phyloP scores from a whole-genome alignment of 2,888 invertebrate species.

The Cremastobaeus sp. region DNA sequence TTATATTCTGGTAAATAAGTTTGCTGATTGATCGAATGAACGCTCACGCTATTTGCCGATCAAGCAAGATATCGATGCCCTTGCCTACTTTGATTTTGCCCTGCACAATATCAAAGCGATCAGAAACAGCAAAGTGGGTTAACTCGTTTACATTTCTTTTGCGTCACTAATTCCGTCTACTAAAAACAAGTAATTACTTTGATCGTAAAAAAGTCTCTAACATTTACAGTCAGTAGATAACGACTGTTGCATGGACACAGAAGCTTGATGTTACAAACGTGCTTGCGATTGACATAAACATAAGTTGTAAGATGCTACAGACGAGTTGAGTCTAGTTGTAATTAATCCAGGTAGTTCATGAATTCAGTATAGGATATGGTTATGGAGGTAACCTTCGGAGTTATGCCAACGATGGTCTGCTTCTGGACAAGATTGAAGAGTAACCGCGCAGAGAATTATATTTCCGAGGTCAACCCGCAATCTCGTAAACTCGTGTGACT shows the following conservation, averaged over 20 bases:
- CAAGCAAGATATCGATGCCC: conserved; percentile 66
- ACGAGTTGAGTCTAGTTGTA: conserved; percentile 55
- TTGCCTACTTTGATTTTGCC: conserved; percentile 59
- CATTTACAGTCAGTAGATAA: too few species aligned
- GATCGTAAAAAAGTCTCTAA: too few species aligned
- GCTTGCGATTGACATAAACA: conserved; percentile 45
- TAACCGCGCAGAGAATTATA: conserved; percentile 71
- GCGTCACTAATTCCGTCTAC: conserved; percentile 16
- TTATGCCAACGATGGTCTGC: conserved; percentile 70
- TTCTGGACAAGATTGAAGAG: conserved; percentile 72
- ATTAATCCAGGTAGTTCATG: conserved; percentile 66
- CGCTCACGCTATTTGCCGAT: conserved; percentile 71
- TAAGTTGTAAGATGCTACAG: conserved; percentile 40
- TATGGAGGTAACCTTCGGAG: conserved; percentile 67
- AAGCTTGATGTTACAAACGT: conserved; percentile 32
- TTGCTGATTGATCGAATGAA: conserved; percentile 67
- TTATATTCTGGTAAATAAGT: conserved; percentile 38
- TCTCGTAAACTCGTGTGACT: conserved; percentile 64
- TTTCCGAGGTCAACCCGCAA: conserved; percentile 73
- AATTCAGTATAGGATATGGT: conserved; percentile 68
- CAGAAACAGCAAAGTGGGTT: conserved; percentile 50
- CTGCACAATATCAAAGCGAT: conserved; percentile 40
- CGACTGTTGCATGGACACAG: too few species aligned
- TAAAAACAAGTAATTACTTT: too few species aligned
- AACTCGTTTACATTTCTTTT: conserved; percentile 33